Evolutionary conservation across 2,888 invertebrate species (phyloP).

Genomic region (Cephus rjabovi): DNA sequence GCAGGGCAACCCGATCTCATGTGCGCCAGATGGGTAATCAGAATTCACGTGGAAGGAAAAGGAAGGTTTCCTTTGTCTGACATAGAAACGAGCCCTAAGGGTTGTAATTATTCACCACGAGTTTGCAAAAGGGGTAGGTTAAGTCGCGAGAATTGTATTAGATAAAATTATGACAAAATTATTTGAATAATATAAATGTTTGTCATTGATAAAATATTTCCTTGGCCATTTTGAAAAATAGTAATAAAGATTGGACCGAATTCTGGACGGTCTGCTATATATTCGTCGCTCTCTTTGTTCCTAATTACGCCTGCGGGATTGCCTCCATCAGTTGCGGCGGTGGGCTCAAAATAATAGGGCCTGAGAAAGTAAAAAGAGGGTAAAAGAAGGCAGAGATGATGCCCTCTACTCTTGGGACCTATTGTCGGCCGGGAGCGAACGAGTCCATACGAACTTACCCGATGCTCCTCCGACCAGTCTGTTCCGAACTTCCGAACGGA

Average conservation of each 20-base stretch:
- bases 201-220: not conserved
- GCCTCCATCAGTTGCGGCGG: conserved; percentile 41
- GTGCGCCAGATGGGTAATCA: conserved; percentile 52
- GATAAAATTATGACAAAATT: not conserved
- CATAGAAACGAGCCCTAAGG: not conserved
- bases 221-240: conserved; percentile 8
- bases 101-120: not conserved
- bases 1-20: conserved; percentile 44
- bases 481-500: conserved; percentile 7
- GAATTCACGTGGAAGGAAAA: conserved; percentile 24
- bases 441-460: not conserved
- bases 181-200: not conserved
- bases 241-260: conserved; percentile 19
- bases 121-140: not conserved
- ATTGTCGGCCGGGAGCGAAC: conserved; percentile 5
- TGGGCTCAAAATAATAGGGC: conserved; percentile 50
- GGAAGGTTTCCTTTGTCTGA: not conserved
- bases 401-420: not conserved
- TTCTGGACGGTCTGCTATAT: conserved; percentile 25
- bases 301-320: conserved; percentile 47
- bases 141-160: not conserved
- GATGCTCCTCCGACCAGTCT: conserved; percentile 12
- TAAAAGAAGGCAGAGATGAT: conserved; percentile 14
- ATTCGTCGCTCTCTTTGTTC: conserved; percentile 36
- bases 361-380: conserved; percentile 27